Evolutionary conservation across 2,113 vertebrate genomes (phyloP).

Genomic region (Loxodonta africana): DNA sequence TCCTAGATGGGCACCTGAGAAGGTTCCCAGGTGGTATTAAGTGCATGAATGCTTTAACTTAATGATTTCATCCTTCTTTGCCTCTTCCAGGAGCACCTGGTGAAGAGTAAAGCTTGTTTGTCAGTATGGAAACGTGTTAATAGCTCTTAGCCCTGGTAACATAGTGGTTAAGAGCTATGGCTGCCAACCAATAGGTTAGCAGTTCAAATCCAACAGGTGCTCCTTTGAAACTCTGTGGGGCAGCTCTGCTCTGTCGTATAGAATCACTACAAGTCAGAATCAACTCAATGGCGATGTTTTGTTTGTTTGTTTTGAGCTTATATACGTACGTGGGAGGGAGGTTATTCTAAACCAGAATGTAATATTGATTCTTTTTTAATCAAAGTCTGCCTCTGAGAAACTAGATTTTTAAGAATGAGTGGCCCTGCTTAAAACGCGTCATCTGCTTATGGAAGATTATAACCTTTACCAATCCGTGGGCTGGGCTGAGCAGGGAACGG

Average conservation of each 20-base stretch:
- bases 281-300: too few relatives aligned
- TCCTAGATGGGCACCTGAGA: neutral
- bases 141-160: neutral
- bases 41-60: neutral
- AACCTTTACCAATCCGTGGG: neutral
- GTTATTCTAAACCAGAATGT: neutral
- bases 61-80: neutral
- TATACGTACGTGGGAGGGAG: too few relatives aligned
- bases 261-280: too few relatives aligned
- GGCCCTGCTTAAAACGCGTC: neutral
- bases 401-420: neutral
- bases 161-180: too few relatives aligned
- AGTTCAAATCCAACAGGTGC: too few relatives aligned
- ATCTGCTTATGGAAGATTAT: neutral
- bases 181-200: too few relatives aligned
- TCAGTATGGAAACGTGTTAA: neutral
- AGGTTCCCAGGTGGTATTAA: too few relatives aligned
- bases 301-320: accelerated
- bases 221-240: too few relatives aligned
- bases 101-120: neutral
- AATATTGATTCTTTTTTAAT: neutral
- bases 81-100: neutral
- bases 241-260: too few relatives aligned
- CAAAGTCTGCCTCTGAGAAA: neutral
- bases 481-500: neutral